Base-by-base conservation (phyloP, 2,797 vertebrate species). In the Muscicapa comitata region DNA sequence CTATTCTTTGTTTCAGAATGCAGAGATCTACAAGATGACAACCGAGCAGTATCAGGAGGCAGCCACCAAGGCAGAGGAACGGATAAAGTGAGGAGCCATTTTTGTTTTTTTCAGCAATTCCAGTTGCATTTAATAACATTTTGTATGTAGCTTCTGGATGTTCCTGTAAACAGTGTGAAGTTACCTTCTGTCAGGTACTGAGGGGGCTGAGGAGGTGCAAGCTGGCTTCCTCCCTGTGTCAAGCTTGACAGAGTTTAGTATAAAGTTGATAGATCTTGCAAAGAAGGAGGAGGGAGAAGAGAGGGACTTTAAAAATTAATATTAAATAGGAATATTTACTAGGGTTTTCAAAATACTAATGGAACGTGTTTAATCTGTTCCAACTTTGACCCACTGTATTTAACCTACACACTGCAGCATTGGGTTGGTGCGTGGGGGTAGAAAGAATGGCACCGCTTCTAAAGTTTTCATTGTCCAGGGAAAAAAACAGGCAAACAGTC, bases 21-120 rank as follows among this genome's bases (percentile, higher is more conserved):
- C 98, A 11, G 98, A 99, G 88, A 97, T 98, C 97, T 99, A 99
- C 98, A 98, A 98, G 95, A 95, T 99, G 97, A 98, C 98, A 4
- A 96, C 98, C 5, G 98, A 99, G 93, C 98, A 99, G 73, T 99
- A 98, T 98, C 97, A 98, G 66, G 97, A 99, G 92, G 98, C 98
- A 68, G 98, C 98, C 25, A 86, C 97, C n/a, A 98, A 98, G 96
- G 98, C 99, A 13, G 99, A 99, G 93, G 94, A 96, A 62, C 95
- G 85, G 35, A 98, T 99, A 90, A 98, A 98, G 99, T 99, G 98
- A 99, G 97, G 96, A 83, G 21, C 33, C 58, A 17, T 80, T 93
- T 75, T 82, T 86, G 19, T 90, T 94, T 65, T 94, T 93, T 68
- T 33, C 82, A 55, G 17, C 88, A 50, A 17, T 85, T 96, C 66